Evolutionary conservation across 2,888 invertebrate genomes (phyloP).

Genomic region (Thecocarcelia acutangulata): DNA sequence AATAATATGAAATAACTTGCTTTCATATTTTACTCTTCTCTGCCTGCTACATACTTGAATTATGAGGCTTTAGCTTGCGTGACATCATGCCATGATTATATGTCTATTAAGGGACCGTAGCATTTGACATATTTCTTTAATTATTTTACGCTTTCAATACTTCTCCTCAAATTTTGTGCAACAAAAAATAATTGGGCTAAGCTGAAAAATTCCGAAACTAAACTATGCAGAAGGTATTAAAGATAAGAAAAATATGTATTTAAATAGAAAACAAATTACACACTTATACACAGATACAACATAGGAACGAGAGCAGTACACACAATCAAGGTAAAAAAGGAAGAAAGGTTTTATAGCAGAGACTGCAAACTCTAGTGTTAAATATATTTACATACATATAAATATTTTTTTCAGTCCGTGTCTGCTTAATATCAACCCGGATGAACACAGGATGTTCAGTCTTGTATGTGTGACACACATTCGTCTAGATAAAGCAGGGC

Average conservation of each 20-base stretch:
- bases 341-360: slow-evolving; percentile 5
- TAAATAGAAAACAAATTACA: slow-evolving; percentile 27
- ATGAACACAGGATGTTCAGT: slow-evolving; percentile 3
- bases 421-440: slow-evolving; percentile 25
- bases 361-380: background rate
- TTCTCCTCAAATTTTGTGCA: background rate
- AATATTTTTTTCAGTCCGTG: background rate
- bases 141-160: background rate
- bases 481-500: slow-evolving; percentile 23
- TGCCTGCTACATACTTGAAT: background rate
- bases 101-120: background rate
- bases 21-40: too few relatives aligned
- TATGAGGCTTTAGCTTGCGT: background rate
- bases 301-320: background rate
- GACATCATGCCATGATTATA: background rate
- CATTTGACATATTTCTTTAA: background rate
- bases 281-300: background rate
- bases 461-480: slow-evolving; percentile 37
- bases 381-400: too few relatives aligned
- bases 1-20: too few relatives aligned
- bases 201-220: background rate
- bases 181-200: background rate
- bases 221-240: background rate
- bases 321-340: slow-evolving; percentile 2
- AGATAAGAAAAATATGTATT: slow-evolving; percentile 12